Conservation (phyloP, 2,888 invertebrate species). For the Drosophila robusta region DNA sequence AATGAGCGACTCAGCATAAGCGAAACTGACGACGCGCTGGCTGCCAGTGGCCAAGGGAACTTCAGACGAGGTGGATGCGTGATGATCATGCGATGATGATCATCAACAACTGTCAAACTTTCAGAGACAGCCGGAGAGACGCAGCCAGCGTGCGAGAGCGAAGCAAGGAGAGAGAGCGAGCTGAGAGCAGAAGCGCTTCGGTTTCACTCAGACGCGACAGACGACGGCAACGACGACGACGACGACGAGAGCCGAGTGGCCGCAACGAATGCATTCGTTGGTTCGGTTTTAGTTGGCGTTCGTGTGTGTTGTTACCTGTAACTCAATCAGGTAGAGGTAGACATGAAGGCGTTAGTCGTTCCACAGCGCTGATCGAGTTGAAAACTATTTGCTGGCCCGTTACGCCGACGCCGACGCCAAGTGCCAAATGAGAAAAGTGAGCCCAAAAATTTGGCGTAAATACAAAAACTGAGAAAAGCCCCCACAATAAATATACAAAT, state of each 20-base stretch:
- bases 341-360: constrained; percentile 86
- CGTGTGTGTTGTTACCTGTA: constrained; percentile 57
- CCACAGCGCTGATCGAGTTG: constrained; percentile 85
- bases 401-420: constrained; percentile 35
- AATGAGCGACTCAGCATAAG: constrained; percentile 21
- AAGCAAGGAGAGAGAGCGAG: constrained; percentile 1
- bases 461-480: not conserved
- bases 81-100: constrained; percentile 60
- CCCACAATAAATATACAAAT: not conserved
- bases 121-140: constrained; percentile 37
- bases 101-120: constrained; percentile 64
- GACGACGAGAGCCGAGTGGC: constrained; percentile 28
- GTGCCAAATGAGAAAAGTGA: constrained; percentile 32
- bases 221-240: constrained; percentile 14
- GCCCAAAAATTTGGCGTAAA: constrained; percentile 11
- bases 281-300: constrained; percentile 8
- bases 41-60: constrained; percentile 73
- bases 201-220: constrained; percentile 38
- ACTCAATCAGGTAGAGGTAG: constrained; percentile 85
- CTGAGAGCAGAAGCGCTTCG: constrained; percentile 15
- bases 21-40: constrained; percentile 74
- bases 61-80: constrained; percentile 75
- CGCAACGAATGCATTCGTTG: constrained; percentile 21
- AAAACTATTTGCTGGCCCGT: constrained; percentile 82
- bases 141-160: not conserved